Percentiles rank a stretch among this genome's conserved stretches.
Conservation (phyloP, 2,113 vertebrate species). For the Myxocyprinus asiaticus region DNA sequence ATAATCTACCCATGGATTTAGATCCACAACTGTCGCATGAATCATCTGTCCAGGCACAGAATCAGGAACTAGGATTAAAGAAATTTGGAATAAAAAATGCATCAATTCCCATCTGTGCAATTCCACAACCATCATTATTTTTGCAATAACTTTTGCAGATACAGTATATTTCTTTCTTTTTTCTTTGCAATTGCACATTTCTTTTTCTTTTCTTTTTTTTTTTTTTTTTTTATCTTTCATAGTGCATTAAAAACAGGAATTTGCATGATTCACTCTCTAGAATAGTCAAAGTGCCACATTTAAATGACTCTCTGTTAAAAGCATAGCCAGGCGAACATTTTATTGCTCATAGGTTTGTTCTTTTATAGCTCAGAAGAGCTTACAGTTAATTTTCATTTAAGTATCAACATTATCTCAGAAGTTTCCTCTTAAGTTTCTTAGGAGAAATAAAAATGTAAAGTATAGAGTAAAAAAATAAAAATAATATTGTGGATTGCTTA, state of each 20-base stretch:
- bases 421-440: too few relatives aligned
- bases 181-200: not conserved
- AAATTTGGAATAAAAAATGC: slow-evolving; percentile 62
- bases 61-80: slow-evolving; percentile 79
- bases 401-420: too few relatives aligned
- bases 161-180: too few relatives aligned
- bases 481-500: too few relatives aligned
- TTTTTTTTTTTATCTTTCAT: slow-evolving; percentile 6
- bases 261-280: not conserved
- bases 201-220: too few relatives aligned
- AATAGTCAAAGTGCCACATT: not conserved
- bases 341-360: too few relatives aligned
- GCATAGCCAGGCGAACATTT: too few relatives aligned
- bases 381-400: too few relatives aligned
- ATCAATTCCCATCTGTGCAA: slow-evolving; percentile 19
- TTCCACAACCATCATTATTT: slow-evolving; percentile 16
- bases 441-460: too few relatives aligned
- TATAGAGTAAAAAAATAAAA: too few relatives aligned
- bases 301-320: not conserved
- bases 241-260: slow-evolving; percentile 4
- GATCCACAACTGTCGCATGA: slow-evolving; percentile 68
- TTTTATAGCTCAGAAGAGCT: too few relatives aligned
- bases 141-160: not conserved
- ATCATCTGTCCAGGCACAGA: slow-evolving; percentile 76
- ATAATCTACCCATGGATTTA: slow-evolving; percentile 78